Evolutionary conservation across 2,797 vertebrate genomes (phyloP).

Genomic region (Trachops cirrhosus): DNA sequence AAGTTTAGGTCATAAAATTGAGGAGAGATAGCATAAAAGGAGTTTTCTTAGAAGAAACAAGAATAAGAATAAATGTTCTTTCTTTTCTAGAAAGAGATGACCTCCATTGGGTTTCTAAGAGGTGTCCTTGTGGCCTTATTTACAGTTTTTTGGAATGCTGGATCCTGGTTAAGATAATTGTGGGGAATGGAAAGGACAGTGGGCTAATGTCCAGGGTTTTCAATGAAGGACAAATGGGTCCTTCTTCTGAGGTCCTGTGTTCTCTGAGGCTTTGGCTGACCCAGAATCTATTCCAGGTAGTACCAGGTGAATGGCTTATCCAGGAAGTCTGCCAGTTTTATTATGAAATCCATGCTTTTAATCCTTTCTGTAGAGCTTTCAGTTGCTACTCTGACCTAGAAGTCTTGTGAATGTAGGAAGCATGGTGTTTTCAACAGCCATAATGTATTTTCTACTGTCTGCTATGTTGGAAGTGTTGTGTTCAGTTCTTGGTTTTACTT

Average conservation of each 20-base stretch:
- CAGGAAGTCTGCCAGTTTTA: not conserved
- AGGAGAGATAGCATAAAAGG: not conserved
- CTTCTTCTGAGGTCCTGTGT: not conserved
- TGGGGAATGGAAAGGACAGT: not conserved
- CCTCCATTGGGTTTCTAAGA: not conserved
- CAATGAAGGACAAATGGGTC: not conserved
- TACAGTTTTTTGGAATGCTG: not conserved
- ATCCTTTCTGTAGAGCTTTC: not conserved
- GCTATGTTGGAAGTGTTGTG: not conserved
- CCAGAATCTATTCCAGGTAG: not conserved
- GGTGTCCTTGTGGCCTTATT: not conserved
- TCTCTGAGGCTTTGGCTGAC: not conserved
- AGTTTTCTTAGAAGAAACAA: not conserved
- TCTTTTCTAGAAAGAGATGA: not conserved
- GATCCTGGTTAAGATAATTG: not conserved
- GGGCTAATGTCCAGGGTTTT: not conserved
- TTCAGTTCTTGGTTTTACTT: conserved; percentile 10
- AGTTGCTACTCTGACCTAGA: not conserved
- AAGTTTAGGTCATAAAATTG: not conserved
- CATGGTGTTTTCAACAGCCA: not conserved
- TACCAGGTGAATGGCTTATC: not conserved
- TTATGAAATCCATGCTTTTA: not conserved
- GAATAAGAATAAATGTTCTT: not conserved
- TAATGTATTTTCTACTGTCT: not conserved
- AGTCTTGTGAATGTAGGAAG: not conserved